Percentiles rank a stretch among this genome's conserved stretches.
phyloP scores from a whole-genome alignment of 2,797 vertebrate species.

The Gorsachius magnificus region DNA sequence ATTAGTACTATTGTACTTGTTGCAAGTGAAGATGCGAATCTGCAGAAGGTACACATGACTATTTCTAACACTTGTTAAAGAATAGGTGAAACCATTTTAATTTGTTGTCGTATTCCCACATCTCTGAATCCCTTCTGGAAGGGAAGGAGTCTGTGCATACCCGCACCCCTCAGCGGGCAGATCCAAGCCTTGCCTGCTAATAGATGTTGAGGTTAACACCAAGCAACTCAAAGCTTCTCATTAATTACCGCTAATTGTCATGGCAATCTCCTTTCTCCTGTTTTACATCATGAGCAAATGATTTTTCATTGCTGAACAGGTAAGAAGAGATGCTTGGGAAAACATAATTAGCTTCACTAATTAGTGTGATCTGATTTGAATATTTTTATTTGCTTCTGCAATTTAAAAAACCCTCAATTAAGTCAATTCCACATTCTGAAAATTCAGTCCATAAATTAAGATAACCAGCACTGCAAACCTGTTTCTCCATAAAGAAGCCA shows the following conservation, averaged over 20 bases:
- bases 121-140: not conserved
- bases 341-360: conserved; percentile 22
- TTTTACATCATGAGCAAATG: conserved; percentile 22
- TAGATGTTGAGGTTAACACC: not conserved
- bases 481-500: not conserved
- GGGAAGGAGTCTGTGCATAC: not conserved
- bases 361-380: conserved; percentile 29
- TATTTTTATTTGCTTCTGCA: conserved; percentile 16
- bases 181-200: not conserved
- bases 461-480: not conserved
- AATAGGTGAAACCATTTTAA: not conserved
- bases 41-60: not conserved
- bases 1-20: not conserved
- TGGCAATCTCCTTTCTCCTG: not conserved
- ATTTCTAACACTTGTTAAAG: not conserved
- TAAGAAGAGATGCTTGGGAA: not conserved
- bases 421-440: not conserved
- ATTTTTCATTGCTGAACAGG: not conserved
- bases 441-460: not conserved
- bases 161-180: not conserved
- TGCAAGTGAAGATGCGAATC: not conserved
- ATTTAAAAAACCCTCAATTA: not conserved
- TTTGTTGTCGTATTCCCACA: not conserved
- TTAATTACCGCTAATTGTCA: conserved; percentile 57
- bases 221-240: conserved; percentile 41